A percentile compares a stretch with the other conserved stretches of the same genome.
Evolutionary conservation across 1,140 invertebrate genomes (phyloP).

Genomic region (Meloidogyne hapla): DNA sequence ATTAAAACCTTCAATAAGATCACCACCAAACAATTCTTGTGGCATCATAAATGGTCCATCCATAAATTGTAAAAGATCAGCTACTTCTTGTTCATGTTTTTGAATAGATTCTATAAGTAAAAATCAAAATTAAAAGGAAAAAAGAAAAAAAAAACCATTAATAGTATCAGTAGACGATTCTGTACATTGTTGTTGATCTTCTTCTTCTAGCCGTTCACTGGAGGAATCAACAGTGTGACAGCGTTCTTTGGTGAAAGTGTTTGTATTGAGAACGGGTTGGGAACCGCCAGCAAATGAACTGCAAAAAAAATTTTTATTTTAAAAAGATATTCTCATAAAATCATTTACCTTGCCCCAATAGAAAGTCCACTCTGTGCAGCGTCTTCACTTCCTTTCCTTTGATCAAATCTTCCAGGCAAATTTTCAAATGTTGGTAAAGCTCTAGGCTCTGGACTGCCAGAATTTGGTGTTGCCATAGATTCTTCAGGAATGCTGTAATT

Average conservation of each 20-base stretch:
- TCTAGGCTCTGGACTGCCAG: constrained; percentile 23
- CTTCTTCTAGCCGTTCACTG: constrained; percentile 13
- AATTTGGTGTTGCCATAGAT: constrained; percentile 25
- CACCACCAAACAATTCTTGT: not conserved
- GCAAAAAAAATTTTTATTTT: not conserved
- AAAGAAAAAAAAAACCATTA: constrained; percentile 35
- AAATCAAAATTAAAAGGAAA: not conserved
- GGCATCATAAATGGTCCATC: not conserved
- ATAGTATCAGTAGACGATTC: constrained; percentile 27
- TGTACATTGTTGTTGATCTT: constrained; percentile 1
- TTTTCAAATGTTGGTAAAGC: constrained; percentile 21
- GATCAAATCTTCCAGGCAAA: constrained; percentile 19
- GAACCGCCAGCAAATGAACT: constrained; percentile 43
- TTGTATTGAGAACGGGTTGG: constrained; percentile 34
- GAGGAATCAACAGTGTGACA: not conserved
- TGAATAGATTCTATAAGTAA: constrained; percentile 8
- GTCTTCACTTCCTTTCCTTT: constrained; percentile 23
- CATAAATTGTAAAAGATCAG: constrained; percentile 2
- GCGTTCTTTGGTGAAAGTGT: constrained; percentile 12
- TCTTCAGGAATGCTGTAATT: constrained; percentile 44
- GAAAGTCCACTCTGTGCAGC: constrained; percentile 10
- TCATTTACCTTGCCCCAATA: constrained; percentile 23
- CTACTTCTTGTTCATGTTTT: not conserved
- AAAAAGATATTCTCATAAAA: not conserved
- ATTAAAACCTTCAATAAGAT: not conserved